Conservation (phyloP, 2,797 vertebrate species). For the Spinibarbus caldwelli region DNA sequence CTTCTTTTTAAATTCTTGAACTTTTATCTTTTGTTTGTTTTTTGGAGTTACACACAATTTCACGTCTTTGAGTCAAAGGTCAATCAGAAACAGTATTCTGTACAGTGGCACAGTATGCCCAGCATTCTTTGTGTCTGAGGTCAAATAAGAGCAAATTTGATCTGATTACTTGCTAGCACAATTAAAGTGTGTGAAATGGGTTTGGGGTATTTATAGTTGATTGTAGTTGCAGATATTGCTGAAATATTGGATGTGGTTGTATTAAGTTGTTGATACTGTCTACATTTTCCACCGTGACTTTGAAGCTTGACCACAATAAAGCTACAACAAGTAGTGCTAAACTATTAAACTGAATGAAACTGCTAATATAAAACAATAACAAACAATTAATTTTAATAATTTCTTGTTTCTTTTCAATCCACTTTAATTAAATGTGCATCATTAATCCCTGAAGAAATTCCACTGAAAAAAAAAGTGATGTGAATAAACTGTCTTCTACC, state of each 20-base stretch:
- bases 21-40: neutral
- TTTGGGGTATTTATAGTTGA: neutral
- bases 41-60: neutral
- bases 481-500: constrained; percentile 23
- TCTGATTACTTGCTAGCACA: neutral
- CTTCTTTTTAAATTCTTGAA: neutral
- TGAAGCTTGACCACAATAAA: neutral
- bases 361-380: neutral
- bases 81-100: neutral
- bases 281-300: neutral
- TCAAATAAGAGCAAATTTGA: neutral
- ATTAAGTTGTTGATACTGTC: neutral
- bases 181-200: neutral
- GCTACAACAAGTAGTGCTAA: neutral
- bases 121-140: neutral
- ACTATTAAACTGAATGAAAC: neutral
- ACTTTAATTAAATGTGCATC: constrained; percentile 29
- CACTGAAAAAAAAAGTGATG: constrained; percentile 14
- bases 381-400: neutral
- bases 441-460: constrained; percentile 19
- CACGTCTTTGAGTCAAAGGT: neutral
- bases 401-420: neutral
- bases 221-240: neutral
- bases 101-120: neutral
- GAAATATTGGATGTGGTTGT: neutral